Evolutionary conservation across 92 coral and sea anemone genomes (phyloP), one percentile per base, ranked within the genome.

Genomic region (Virgularia gustaviana): DNA sequence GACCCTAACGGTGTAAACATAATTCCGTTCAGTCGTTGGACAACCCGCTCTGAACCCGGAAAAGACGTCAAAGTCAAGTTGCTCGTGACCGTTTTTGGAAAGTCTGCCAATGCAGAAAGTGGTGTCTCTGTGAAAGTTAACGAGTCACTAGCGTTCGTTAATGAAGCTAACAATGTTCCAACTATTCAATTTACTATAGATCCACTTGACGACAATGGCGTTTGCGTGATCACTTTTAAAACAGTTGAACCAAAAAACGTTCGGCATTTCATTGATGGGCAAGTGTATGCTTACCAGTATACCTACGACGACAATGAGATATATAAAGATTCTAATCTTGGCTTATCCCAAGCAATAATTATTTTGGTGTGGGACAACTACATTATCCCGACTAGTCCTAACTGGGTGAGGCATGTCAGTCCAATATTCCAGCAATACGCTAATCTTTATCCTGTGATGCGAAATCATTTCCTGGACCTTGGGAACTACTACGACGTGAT

Each of bases 391-490:
- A 58, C 57, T 2, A 36, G 37, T 0, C 78, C 90, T 47, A 86
- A 83, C 0, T 89, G 96, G 96, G 41, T 89, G 23, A 83, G 74
- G 22, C 63, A 89, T 45, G 70, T 89, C 2, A 78, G 61, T 45
- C 96, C 96, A 0, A 89, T 89, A 5, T 86, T 89, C 19, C 80
- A 83, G 47, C 96, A 79, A 29, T 89, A 89, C 59, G 96, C 90
- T n/a, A 83, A 72, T 36, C 80, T 89, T 36, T 86, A 70, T 55
- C 96, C 96, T 1, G 96, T 80, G 9, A 89, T 89, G 96, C 68
- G 83, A 4, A 72, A 70, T 3, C 78, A 87, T 44, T 75, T 89
- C 36, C 82, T 86, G 0, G 86, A 89, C 42, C 65, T 89, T 36
- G 96, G 86, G 25, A 80, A 89, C 63, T 89, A 89, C 71, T 73